Evolutionary conservation across 2,797 vertebrate species (phyloP).

Genomic region (Chaenodraco wilsoni): DNA sequence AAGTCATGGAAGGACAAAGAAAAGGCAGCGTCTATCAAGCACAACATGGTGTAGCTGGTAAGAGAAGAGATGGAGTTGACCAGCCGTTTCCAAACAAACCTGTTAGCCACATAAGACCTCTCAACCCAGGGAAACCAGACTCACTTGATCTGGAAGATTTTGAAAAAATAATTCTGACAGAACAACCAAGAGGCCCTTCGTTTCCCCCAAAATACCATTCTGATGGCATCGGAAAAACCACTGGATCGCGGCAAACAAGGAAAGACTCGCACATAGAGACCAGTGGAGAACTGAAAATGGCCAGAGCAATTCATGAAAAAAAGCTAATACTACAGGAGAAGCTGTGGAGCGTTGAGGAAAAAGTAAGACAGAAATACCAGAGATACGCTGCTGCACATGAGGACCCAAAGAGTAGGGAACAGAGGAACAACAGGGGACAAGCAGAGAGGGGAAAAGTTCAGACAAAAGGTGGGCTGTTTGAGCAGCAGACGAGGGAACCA

Average conservation of each 20-base stretch:
- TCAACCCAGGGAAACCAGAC: constrained; percentile 29
- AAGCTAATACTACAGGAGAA: constrained; percentile 84
- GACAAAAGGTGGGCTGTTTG: constrained; percentile 20
- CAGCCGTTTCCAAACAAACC: constrained; percentile 85
- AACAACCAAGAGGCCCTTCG: constrained; percentile 30
- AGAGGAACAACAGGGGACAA: constrained; percentile 26
- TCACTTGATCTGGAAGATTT: constrained; percentile 41
- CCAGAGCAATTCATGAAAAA: constrained; percentile 82
- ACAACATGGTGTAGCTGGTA: constrained; percentile 54
- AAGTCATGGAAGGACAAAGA: constrained; percentile 51
- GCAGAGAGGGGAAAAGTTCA: constrained; percentile 32
- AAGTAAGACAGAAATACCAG: constrained; percentile 78
- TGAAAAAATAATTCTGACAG: constrained; percentile 40
- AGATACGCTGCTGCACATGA: constrained; percentile 57
- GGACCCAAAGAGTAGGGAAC: constrained; percentile 48
- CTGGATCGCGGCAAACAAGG: constrained; percentile 17
- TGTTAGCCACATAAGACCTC: constrained; percentile 75
- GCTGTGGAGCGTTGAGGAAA: constrained; percentile 80
- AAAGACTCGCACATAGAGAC: constrained; percentile 21
- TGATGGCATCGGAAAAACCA: constrained; percentile 17
- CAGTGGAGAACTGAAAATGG: constrained; percentile 65
- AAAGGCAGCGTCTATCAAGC: constrained; percentile 22
- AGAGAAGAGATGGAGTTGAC: constrained; percentile 72
- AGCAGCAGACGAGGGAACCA: constrained; percentile 43
- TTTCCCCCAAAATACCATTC: constrained; percentile 7